These are phyloP conservation scores for Augochlorella aurata DNA, from an alignment of 2,888 invertebrate species.

Conservation along the genomic window DNA sequence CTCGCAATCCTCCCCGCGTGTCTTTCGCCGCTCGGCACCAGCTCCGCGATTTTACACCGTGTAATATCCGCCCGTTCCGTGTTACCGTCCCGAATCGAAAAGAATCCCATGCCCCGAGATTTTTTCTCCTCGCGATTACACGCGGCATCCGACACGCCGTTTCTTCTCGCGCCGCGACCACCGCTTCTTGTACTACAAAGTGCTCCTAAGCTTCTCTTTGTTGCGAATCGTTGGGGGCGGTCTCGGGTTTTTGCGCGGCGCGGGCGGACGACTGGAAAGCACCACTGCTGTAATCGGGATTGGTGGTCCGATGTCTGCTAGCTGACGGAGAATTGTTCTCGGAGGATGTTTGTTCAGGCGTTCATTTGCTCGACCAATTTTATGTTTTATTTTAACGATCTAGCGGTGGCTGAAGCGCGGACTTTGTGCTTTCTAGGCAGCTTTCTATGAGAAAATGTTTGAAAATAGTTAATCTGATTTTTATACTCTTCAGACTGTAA, in stretches of 20 bases:
- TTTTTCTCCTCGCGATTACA: slow-evolving; percentile 19
- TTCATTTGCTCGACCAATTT: no score
- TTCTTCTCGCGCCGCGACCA: slow-evolving; percentile 7
- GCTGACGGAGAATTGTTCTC: background rate
- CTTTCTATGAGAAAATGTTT: no score
- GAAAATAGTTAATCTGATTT: no score
- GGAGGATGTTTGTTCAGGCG: background rate
- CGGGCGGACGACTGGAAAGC: background rate
- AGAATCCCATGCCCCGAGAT: background rate
- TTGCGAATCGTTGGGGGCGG: background rate
- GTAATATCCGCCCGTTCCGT: slow-evolving; percentile 40
- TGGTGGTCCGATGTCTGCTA: background rate
- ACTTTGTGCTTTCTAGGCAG: no score
- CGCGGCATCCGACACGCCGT: slow-evolving; percentile 11
- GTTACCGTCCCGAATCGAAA: slow-evolving; percentile 10
- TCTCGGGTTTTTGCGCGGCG: background rate
- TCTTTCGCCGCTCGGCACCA: slow-evolving; percentile 21
- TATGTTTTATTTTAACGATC: no score
- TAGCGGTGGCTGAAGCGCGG: no score
- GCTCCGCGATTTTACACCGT: slow-evolving; percentile 42
- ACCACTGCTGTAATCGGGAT: background rate
- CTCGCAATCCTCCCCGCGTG: slow-evolving; percentile 14
- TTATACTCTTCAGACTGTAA: no score
- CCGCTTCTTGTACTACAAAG: slow-evolving; percentile 11
- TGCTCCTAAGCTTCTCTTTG: slow-evolving; percentile 9